Base-by-base conservation (phyloP, 2,797 vertebrate species). In the Rhyacichthys aspro region DNA sequence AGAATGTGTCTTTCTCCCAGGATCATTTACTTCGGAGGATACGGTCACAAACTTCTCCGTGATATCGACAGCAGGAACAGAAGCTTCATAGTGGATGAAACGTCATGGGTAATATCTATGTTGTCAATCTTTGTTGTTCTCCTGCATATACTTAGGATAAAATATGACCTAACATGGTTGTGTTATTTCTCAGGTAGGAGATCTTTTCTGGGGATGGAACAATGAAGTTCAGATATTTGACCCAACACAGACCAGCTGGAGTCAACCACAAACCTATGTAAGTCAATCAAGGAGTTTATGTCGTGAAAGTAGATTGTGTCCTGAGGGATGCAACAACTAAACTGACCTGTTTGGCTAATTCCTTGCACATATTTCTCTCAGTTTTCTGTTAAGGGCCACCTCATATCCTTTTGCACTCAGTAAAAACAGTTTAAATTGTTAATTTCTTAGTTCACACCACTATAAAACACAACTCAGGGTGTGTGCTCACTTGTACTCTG, bases 141-240 rank as follows among this genome's bases (percentile, higher is more conserved):
- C 2, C 12, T 36, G 39, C 5, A 17, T 23, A 43, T 23, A n/a
- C n/a, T n/a, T n/a, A n/a, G n/a, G n/a, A n/a, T n/a, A 16, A 3
- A 19, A 28, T 2, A 44, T 9, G 1, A 3, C 9, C 17, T 9
- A 28, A 28, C 8, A 47, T 32, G 4, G 14, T 49, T 2, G 10
- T 60, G n/a, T 48, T 52, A 50, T 38, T 82, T 75, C 39, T 14
- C 43, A 97, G 96, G 92, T 93, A 74, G 94, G 92, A 17, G 92
- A 95, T 55, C 87, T 96, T 54, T 95, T 94, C 82, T 98, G 95
- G 95, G 97, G 97, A 16, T 98, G 97, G 96, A 97, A 97, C 76
- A 98, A 95, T 33, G 97, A 98, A 72, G 92, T 97, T 70, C 94
- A 98, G 56, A 73, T 95, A 23, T 98, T 98, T 93, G 94, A 98